Conservation (phyloP, 1,140 invertebrate genomes). For the Aphidius ervi region DNA sequence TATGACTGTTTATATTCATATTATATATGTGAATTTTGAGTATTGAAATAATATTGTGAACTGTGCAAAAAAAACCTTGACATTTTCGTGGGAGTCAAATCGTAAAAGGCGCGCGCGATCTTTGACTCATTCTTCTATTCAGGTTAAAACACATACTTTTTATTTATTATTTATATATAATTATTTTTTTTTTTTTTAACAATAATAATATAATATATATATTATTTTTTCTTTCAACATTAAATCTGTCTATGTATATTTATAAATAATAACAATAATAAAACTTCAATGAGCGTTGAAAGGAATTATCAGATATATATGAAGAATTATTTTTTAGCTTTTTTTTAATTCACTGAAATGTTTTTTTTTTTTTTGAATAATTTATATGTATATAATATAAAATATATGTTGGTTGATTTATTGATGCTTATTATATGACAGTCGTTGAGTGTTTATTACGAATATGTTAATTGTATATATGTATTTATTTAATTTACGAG, state of each 20-base stretch:
- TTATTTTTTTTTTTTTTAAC: not conserved
- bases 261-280: too few relatives aligned
- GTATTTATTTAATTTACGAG: slow-evolving; percentile 42
- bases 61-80: slow-evolving; percentile 15
- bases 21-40: too few relatives aligned
- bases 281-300: too few relatives aligned
- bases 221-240: too few relatives aligned
- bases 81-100: slow-evolving; percentile 22
- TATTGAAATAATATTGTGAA: too few relatives aligned
- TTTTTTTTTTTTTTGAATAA: too few relatives aligned
- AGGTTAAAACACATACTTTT: slow-evolving; percentile 12
- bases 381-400: too few relatives aligned
- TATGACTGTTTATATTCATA: too few relatives aligned
- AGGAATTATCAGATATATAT: slow-evolving; percentile 33
- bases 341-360: too few relatives aligned
- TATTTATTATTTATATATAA: not conserved
- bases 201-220: slow-evolving; percentile 21
- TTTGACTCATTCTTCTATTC: slow-evolving; percentile 7
- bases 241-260: too few relatives aligned
- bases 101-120: slow-evolving; percentile 20
- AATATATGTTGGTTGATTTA: slow-evolving; percentile 21
- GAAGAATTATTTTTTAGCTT: slow-evolving; percentile 8
- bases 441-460: slow-evolving; percentile 37
- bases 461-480: slow-evolving; percentile 27
- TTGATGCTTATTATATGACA: slow-evolving; percentile 28